These are phyloP conservation scores for Ryuthela nishihirai DNA, from an alignment of 2,888 invertebrate species.

Conservation along the genomic window DNA sequence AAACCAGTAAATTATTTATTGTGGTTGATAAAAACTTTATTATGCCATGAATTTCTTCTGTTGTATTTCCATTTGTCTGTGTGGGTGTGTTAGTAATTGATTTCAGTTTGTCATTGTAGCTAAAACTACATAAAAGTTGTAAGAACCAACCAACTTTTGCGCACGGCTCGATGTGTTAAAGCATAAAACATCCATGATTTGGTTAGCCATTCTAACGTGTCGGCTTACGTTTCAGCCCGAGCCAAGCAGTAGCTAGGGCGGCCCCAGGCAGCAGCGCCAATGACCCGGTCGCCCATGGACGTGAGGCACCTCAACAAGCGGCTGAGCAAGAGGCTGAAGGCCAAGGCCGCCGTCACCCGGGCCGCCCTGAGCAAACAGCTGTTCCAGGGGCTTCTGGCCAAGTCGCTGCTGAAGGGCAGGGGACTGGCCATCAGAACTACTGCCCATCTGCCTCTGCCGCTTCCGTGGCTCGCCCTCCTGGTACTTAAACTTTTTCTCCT, in stretches of 20 bases:
- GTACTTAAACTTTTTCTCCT: slow-evolving; percentile 15
- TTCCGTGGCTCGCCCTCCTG: slow-evolving; percentile 35
- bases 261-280: slow-evolving; percentile 24
- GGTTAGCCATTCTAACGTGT: no score
- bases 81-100: no score
- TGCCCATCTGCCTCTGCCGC: slow-evolving; percentile 27
- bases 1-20: no score
- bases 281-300: slow-evolving; percentile 35
- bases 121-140: no score
- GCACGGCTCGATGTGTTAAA: no score
- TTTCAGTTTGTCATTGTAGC: no score
- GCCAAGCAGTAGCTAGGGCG: slow-evolving; percentile 29
- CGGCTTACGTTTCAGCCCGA: slow-evolving; percentile 31
- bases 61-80: no score
- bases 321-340: slow-evolving; percentile 37
- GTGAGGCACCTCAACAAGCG: slow-evolving; percentile 37
- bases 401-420: slow-evolving; percentile 33
- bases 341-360: slow-evolving; percentile 28
- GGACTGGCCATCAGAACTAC: slow-evolving; percentile 33
- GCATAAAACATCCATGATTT: no score
- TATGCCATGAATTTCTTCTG: no score
- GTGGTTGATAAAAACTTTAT: no score
- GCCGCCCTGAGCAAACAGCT: slow-evolving; percentile 33
- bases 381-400: slow-evolving; percentile 31
- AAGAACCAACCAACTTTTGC: no score